These are phyloP conservation scores for Alethe diademata DNA, from an alignment of 2,113 vertebrate species.

Conservation along the genomic window DNA sequence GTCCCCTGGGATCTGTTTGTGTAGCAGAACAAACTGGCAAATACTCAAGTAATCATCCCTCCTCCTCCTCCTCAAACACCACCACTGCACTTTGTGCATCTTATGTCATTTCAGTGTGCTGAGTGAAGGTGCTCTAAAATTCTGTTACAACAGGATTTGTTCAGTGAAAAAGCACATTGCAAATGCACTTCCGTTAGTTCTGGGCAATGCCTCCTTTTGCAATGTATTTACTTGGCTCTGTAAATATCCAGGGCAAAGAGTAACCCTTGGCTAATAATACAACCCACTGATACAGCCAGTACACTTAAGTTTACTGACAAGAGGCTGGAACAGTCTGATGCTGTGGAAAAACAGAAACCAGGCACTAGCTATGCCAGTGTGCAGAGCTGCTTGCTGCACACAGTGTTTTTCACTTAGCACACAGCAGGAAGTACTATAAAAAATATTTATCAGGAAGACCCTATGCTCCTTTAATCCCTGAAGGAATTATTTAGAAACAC, in stretches of 20 bases:
- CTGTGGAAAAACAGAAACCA: constrained; percentile 45
- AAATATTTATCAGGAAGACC: background rate
- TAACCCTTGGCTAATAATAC: constrained; percentile 40
- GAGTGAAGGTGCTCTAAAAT: background rate
- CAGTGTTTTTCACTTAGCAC: background rate
- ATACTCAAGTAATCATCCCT: background rate
- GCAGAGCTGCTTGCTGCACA: background rate
- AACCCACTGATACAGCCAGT: constrained; percentile 13
- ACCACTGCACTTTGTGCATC: background rate
- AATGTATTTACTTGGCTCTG: background rate
- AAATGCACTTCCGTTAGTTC: background rate
- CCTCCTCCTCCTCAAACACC: background rate
- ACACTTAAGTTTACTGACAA: constrained; percentile 8
- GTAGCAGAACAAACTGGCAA: background rate
- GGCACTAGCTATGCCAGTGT: background rate
- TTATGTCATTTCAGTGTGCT: background rate
- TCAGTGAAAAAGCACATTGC: background rate
- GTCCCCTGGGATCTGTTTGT: background rate
- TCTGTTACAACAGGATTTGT: background rate
- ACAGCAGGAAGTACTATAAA: background rate
- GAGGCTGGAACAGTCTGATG: constrained; percentile 1
- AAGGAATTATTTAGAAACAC: background rate
- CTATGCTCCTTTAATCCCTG: background rate
- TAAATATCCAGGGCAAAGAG: background rate
- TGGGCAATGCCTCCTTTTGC: background rate